Evolutionary conservation across 1,140 invertebrate species (phyloP).

Genomic region (Drosophila kikkawai): DNA sequence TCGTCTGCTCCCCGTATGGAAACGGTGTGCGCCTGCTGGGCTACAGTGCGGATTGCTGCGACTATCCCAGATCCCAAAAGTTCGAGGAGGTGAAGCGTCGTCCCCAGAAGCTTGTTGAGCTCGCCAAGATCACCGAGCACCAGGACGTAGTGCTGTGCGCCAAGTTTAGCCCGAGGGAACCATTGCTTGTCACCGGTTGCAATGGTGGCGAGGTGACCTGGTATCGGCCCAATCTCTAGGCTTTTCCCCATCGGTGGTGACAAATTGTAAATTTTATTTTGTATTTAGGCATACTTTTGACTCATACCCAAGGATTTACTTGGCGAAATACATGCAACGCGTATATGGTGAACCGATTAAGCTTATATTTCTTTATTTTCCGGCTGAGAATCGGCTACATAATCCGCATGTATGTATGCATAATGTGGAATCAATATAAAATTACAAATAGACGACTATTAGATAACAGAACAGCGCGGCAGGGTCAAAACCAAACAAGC

Average conservation of each 20-base stretch:
- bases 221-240: constrained; percentile 91
- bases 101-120: constrained; percentile 86
- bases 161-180: constrained; percentile 95
- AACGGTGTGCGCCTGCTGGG: constrained; percentile 93
- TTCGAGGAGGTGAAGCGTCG: constrained; percentile 75
- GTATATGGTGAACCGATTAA: constrained; percentile 55
- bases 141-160: constrained; percentile 94
- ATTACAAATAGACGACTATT: constrained; percentile 63
- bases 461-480: constrained; percentile 50
- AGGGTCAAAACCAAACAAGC: constrained; percentile 23
- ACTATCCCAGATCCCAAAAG: constrained; percentile 89
- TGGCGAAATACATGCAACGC: constrained; percentile 34
- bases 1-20: constrained; percentile 95
- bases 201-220: constrained; percentile 94
- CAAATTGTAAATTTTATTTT: constrained; percentile 38
- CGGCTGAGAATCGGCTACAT: constrained; percentile 24
- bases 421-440: constrained; percentile 61
- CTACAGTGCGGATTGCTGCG: constrained; percentile 91
- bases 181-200: constrained; percentile 94
- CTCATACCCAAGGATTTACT: constrained; percentile 14
- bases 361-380: constrained; percentile 51
- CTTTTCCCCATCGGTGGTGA: neutral
- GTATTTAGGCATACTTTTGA: constrained; percentile 29
- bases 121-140: constrained; percentile 91
- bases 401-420: constrained; percentile 33